Evolutionary conservation across 2,797 vertebrate species (phyloP).

Genomic region (Scomberomorus guttatus): DNA sequence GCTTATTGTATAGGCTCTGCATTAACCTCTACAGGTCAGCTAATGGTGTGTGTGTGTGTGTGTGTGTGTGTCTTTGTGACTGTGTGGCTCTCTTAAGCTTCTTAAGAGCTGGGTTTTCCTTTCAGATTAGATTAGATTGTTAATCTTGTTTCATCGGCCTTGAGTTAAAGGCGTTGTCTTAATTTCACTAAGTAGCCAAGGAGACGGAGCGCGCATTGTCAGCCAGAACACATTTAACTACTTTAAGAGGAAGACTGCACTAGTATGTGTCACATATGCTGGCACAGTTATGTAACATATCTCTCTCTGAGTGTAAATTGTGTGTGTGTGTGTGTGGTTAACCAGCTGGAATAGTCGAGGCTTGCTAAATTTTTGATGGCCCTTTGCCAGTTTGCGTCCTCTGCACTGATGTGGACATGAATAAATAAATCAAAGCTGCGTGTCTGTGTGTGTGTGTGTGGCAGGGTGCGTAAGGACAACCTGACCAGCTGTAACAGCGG

Average conservation of each 20-base stretch:
- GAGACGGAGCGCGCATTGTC: constrained; percentile 27
- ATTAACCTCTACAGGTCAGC: constrained; percentile 56
- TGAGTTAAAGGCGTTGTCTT: constrained; percentile 63
- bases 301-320: constrained; percentile 17
- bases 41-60: constrained; percentile 43
- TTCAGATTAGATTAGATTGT: constrained; percentile 69
- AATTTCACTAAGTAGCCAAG: constrained; percentile 62
- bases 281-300: constrained; percentile 47
- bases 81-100: constrained; percentile 51
- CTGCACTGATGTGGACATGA: constrained; percentile 42
- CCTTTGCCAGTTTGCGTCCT: constrained; percentile 33
- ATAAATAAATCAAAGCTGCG: constrained; percentile 57
- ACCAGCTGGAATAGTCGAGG: constrained; percentile 42
- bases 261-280: constrained; percentile 47
- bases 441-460: constrained; percentile 42
- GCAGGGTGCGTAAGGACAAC: constrained; percentile 95
- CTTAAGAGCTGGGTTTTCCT: constrained; percentile 63
- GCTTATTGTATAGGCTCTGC: constrained; percentile 17
- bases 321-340: constrained; percentile 32
- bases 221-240: constrained; percentile 50
- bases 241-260: constrained; percentile 44
- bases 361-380: constrained; percentile 61
- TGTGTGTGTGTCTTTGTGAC: constrained; percentile 15
- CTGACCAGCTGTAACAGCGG: constrained; percentile 89
- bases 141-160: constrained; percentile 65